Conservation (phyloP, 2,113 vertebrate species). For the Dromaius novaehollandiae region DNA sequence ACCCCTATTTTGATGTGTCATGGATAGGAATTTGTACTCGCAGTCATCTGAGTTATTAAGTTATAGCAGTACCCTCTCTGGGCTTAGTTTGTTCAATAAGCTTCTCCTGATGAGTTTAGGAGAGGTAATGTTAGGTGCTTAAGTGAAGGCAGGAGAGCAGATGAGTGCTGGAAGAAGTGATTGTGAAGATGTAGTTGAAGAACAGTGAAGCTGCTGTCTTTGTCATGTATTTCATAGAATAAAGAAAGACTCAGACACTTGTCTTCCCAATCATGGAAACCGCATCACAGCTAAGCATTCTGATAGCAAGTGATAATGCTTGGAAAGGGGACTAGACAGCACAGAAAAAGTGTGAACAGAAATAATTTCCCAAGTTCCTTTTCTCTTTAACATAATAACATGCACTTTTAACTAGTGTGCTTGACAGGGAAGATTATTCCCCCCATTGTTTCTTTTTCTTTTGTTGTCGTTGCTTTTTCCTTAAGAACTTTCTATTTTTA, state of each 20-base stretch:
- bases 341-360: not conserved
- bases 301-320: not conserved
- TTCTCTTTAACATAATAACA: not conserved
- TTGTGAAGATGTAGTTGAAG: not conserved
- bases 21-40: not conserved
- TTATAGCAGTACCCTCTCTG: not conserved
- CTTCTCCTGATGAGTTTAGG: not conserved
- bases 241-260: not conserved
- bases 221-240: not conserved
- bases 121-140: not conserved
- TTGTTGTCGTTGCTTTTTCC: not conserved
- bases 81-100: not conserved
- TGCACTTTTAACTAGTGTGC: fast-evolving
- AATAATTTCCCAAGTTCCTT: not conserved
- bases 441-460: not conserved
- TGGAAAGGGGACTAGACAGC: not conserved
- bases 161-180: not conserved
- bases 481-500: not conserved
- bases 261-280: not conserved
- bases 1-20: not conserved
- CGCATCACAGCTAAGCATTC: not conserved
- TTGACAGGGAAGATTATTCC: constrained; percentile 4
- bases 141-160: not conserved
- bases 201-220: not conserved
- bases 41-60: not conserved